Conservation (phyloP, 2,888 invertebrate species). For the Elegia similella region DNA sequence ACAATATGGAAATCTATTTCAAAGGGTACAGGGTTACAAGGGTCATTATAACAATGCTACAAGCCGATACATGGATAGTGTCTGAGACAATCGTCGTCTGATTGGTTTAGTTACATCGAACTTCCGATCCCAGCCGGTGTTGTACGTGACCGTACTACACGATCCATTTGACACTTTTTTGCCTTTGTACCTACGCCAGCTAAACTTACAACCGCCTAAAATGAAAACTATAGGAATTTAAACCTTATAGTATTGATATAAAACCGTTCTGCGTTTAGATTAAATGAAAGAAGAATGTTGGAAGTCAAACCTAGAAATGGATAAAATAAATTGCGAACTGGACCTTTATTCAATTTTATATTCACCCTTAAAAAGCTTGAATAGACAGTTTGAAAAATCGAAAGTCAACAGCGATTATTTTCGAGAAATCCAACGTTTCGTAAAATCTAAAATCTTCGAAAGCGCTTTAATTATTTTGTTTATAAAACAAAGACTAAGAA, state of each 20-base stretch:
- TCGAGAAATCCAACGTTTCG: not conserved
- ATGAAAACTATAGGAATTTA: constrained; percentile 9
- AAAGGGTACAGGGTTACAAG: not conserved
- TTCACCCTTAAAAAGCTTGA: constrained; percentile 16
- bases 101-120: constrained; percentile 75
- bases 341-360: constrained; percentile 29
- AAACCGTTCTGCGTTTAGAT: not conserved
- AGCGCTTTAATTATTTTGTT: constrained; percentile 29
- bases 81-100: constrained; percentile 66
- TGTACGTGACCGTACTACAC: constrained; percentile 62
- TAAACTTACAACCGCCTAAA: constrained; percentile 15
- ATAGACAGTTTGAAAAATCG: not conserved
- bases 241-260: constrained; percentile 16
- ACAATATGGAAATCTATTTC: too few species aligned
- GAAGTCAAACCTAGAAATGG: constrained; percentile 1
- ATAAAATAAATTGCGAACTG: constrained; percentile 32
- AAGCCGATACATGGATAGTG: constrained; percentile 49
- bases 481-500: constrained; percentile 33
- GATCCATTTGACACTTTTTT: constrained; percentile 61
- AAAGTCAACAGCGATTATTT: constrained; percentile 12
- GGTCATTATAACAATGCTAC: constrained; percentile 17
- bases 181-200: constrained; percentile 31
- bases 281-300: not conserved
- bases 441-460: constrained; percentile 14
- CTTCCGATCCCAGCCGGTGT: constrained; percentile 54